Evolutionary conservation across 2,797 vertebrate species (phyloP), one percentile per base, ranked within the genome.

Genomic region (Chelidonichthys spinosus): DNA sequence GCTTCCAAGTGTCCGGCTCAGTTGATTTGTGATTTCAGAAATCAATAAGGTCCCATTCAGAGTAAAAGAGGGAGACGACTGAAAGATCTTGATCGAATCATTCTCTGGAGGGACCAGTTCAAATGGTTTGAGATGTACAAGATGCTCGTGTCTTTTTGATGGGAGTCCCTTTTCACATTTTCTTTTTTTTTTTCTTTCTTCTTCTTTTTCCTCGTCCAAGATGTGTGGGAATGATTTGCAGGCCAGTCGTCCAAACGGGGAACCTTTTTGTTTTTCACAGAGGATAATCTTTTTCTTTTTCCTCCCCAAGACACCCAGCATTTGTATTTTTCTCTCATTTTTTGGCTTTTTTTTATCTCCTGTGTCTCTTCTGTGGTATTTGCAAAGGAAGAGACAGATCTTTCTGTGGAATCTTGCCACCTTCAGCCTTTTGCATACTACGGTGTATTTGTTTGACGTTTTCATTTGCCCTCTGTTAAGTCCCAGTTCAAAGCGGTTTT

Each of bases 1-100:
- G 40, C 63, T 25, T 78, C 49, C 69, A 44, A 53, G 71, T 78
- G 77, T 87, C 88, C 49, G 53, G 83, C 85, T 88, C 85, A 75
- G 85, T 85, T 69, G 84, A 87, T 91, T 43, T 89, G 82, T 89
- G 89, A 90, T 90, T 87, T 79, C 86, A 88, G 83, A 90, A 92
- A 86, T 89, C 87, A 78, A 82, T 81, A 79, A 82, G 90, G 88
- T 88, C 85, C 85, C 80, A 33, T 85, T 86, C 78, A 72, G 80
- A 89, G 56, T 63, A 36, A 58, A 72, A 74, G 76, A 66, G 67
- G 79, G 77, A 77, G 82, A 76, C 81, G 10, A 59, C 84, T 62
- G 67, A 83, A 84, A 86, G 74, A 79, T 86, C 81, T 66, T 69
- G 81, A 84, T 81, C 70, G 79, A 81, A 79, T 74, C 76, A 67